Base-by-base conservation (phyloP, 1,140 invertebrate species). In the Uloborus diversus region DNA sequence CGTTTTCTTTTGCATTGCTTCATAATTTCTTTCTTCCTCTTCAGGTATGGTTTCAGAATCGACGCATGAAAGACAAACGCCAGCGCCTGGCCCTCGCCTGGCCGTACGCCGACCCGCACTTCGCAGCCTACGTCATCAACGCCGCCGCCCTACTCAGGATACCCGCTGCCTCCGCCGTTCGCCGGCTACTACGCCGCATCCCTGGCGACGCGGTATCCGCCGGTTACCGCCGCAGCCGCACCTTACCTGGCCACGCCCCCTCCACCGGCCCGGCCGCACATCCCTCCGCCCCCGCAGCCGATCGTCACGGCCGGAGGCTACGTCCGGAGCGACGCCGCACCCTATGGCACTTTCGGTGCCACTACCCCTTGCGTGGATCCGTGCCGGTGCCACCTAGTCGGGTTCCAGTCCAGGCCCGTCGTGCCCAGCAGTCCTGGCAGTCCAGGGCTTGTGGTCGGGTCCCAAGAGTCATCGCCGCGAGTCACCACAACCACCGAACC, bases 11-110 rank as follows among this genome's bases (percentile, higher is more conserved):
- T n/a, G n/a, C n/a, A n/a, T n/a, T n/a, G n/a, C n/a, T n/a, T n/a
- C n/a, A n/a, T n/a, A n/a, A n/a, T n/a, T n/a, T n/a, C n/a, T n/a
- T n/a, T n/a, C n/a, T n/a, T n/a, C n/a, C n/a, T 84, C 88, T 86
- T 1, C 88, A 96, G 95, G 96, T 99, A 3, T 99, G 97, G 97
- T 99, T 99, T 85, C 97, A 99, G 90, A 99, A 99, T 84, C 90
- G 97, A 14, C 90, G 97, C n/a, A 99, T 99, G 97, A 99, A 99
- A 78, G 83, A 99, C 88, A 99, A 99, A 84, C 90, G 97, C 0
- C 96, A 99, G 85, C 87, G 95, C 9, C 92, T 98, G 87, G 94
- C 96, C 0, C 90, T 98, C 62, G 92, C 94, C 0, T 98, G 96
- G 96, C 96, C 97, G 0, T 96, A 97, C 86, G 93, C 94, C 0